Evolutionary conservation across 2,113 vertebrate species (phyloP), one percentile per base, ranked within the genome.

Genomic region (Chitala chitala): DNA sequence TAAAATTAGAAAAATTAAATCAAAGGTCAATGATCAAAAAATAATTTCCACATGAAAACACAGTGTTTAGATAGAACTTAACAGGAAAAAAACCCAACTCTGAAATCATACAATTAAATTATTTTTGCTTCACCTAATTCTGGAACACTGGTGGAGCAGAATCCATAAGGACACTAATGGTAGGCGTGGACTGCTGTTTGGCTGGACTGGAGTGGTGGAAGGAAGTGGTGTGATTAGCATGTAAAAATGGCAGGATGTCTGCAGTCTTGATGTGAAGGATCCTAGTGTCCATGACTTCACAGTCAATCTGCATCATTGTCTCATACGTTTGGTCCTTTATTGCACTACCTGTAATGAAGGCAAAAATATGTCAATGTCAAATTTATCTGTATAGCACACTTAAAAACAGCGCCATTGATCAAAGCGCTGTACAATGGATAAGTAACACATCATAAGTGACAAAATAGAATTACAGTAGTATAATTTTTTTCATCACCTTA

Each of bases 261-360:
- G 95, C 93, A 13, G 94, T 94, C 80, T 94, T 94, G 87, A 99
- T 94, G 83, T 96, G 96, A 40, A 98, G 88, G 76, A 95, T 96
- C 82, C 93, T 90, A 78, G 95, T 98, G 88, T 98, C 92, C 76
- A 94, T 94, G 74, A 98, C 97, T 76, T 98, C 95, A 2, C 95
- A 98, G 86, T 98, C 97, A 0, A 98, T 98, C 86, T 99, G 96
- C 95, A 99, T 99, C 97, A 99, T 99, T 79, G 96, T 94, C 82
- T 98, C 93, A 0, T 92, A 92, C 68, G 95, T 93, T 77, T 96
- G 91, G 78, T 94, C 93, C 0, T 93, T 90, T 78, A 98, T 95
- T 46, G 98, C 87, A 5, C 94, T 95, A 38, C 98, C 97, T 98
- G 91, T 50, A 71, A 61, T 31, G 58, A 33, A 61, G 20, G 15